These are phyloP conservation scores for Sigmodon hispidus DNA, from an alignment of 2,113 vertebrate species.

Conservation along the genomic window DNA sequence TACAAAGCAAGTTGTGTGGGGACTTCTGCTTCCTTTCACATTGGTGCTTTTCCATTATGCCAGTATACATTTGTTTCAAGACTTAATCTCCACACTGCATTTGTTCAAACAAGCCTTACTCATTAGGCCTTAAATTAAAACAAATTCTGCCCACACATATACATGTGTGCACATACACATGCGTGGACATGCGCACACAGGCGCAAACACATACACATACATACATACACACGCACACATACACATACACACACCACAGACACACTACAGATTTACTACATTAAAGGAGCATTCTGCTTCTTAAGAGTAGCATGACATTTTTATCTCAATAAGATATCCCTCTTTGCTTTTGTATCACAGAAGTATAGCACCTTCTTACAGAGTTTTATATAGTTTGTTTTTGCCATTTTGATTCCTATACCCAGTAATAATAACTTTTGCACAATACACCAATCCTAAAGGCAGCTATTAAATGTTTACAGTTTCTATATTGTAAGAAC, in stretches of 20 bases:
- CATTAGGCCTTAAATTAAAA: slow-evolving; percentile 87
- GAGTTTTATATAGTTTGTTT: slow-evolving; percentile 90
- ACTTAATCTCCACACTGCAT: slow-evolving; percentile 85
- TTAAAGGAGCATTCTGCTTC: slow-evolving; percentile 86
- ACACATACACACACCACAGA: slow-evolving; percentile 67
- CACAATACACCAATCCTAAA: slow-evolving; percentile 95
- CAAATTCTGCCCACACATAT: slow-evolving; percentile 78
- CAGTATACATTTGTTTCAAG: slow-evolving; percentile 86
- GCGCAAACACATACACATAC: slow-evolving; percentile 74
- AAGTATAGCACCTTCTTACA: slow-evolving; percentile 89
- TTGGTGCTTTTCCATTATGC: slow-evolving; percentile 94
- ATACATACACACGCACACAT: neutral
- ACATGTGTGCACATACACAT: neutral
- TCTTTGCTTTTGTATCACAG: slow-evolving; percentile 87
- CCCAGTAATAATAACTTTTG: slow-evolving; percentile 93
- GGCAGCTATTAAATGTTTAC: slow-evolving; percentile 97
- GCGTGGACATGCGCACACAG: neutral
- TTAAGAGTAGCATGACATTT: slow-evolving; percentile 84
- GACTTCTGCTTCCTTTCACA: slow-evolving; percentile 87
- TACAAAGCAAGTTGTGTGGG: slow-evolving; percentile 89
- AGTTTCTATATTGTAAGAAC: slow-evolving; percentile 89
- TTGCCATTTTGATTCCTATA: slow-evolving; percentile 87
- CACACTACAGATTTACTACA: slow-evolving; percentile 86
- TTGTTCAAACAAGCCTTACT: slow-evolving; percentile 88
- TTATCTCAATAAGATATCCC: slow-evolving; percentile 81